Evolutionary conservation across 2,797 vertebrate species (phyloP).

Genomic region (Rhincodon typus): DNA sequence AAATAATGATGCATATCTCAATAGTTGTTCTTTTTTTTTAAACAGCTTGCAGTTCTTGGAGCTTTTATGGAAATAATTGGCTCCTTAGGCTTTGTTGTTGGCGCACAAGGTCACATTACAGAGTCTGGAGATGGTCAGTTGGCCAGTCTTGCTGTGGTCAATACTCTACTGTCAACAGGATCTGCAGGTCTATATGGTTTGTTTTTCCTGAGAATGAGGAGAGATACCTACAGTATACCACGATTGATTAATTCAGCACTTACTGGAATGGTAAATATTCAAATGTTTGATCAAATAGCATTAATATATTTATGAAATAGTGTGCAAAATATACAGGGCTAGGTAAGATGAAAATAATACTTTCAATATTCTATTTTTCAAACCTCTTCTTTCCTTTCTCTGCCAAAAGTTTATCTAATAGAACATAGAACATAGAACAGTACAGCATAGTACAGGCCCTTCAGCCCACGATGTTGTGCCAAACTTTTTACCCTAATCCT

Average conservation of each 20-base stretch:
- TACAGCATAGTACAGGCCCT: too few relatives aligned
- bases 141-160: conserved; percentile 26
- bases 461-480: too few relatives aligned
- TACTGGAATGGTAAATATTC: neutral
- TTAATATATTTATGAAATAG: neutral
- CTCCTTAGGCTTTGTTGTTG: conserved; percentile 19
- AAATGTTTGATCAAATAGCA: neutral
- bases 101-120: conserved; percentile 31
- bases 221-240: neutral
- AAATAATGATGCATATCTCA: neutral
- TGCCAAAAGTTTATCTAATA: neutral
- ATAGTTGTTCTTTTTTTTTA: neutral
- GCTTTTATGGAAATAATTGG: conserved; percentile 10
- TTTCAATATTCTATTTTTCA: neutral
- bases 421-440: too few relatives aligned
- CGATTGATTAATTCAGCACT: conserved; percentile 16
- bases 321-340: neutral
- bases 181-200: conserved; percentile 15
- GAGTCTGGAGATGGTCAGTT: conserved; percentile 21
- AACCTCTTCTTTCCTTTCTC: neutral
- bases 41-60: conserved; percentile 20
- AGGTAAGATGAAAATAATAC: neutral
- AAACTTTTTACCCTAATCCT: too few relatives aligned
- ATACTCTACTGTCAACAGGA: conserved; percentile 29
- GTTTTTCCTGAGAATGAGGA: conserved; percentile 24